Evolutionary conservation across 2,113 vertebrate species (phyloP).

Genomic region (Austrofundulus limnaeus): DNA sequence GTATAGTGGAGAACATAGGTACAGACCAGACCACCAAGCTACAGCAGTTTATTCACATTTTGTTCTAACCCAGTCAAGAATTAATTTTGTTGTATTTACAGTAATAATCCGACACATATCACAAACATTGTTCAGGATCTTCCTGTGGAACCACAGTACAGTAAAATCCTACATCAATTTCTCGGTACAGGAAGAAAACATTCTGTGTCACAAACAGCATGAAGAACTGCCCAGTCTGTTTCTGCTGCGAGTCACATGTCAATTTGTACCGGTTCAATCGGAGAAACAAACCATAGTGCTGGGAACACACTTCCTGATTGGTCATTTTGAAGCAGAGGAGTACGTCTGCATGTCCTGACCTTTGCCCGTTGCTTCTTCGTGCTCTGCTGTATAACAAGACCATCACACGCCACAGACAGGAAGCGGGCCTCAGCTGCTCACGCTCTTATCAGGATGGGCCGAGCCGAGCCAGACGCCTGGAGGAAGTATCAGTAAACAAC

Average conservation of each 20-base stretch:
- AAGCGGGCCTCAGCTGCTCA: slow-evolving; percentile 67
- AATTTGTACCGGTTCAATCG: slow-evolving; percentile 38
- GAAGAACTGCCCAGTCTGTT: slow-evolving; percentile 35
- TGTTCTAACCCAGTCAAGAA: too few relatives aligned
- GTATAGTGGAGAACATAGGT: too few relatives aligned
- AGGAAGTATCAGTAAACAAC: slow-evolving; percentile 73
- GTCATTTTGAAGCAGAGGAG: slow-evolving; percentile 64
- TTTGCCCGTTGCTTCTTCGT: slow-evolving; percentile 60
- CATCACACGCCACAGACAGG: slow-evolving; percentile 52
- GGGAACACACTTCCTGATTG: slow-evolving; percentile 65
- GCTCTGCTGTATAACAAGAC: slow-evolving; percentile 69
- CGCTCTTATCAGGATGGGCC: slow-evolving; percentile 56
- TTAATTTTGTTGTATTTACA: too few relatives aligned
- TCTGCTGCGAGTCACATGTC: slow-evolving; percentile 60
- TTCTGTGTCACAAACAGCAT: slow-evolving; percentile 23
- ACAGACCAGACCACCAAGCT: too few relatives aligned
- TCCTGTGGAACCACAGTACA: slow-evolving; percentile 20
- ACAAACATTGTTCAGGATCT: neutral
- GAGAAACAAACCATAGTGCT: slow-evolving; percentile 47
- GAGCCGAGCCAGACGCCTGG: slow-evolving; percentile 51
- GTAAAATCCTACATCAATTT: slow-evolving; percentile 37
- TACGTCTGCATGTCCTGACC: slow-evolving; percentile 65
- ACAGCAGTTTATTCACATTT: too few relatives aligned
- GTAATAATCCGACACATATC: too few relatives aligned
- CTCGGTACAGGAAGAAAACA: slow-evolving; percentile 5